Conservation (phyloP, 2,797 vertebrate genomes). For the Yasuhikotakia modesta region DNA sequence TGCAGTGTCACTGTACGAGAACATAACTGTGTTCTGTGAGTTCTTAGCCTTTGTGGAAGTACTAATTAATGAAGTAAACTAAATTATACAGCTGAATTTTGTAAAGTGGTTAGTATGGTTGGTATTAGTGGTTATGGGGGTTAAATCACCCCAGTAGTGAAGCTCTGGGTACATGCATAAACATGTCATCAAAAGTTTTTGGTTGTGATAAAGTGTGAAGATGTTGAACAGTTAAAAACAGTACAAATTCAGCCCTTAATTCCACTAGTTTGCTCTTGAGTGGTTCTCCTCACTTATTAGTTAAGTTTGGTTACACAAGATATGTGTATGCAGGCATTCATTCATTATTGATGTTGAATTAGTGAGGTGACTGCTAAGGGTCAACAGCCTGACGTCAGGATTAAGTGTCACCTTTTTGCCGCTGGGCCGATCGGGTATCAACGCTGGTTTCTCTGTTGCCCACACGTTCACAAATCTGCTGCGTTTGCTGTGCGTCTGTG, state of each 20-base stretch:
- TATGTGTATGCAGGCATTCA: constrained; percentile 51
- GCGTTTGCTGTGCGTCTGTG: background rate
- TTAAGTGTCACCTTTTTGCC: constrained; percentile 61
- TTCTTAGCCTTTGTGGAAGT: too few relatives aligned
- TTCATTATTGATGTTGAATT: constrained; percentile 60
- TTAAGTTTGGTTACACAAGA: constrained; percentile 54
- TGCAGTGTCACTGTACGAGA: background rate
- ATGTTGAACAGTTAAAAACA: too few relatives aligned
- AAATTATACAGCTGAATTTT: background rate
- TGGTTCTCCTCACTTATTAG: constrained; percentile 20
- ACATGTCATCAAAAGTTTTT: background rate
- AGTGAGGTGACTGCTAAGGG: constrained; percentile 60
- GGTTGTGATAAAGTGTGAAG: too few relatives aligned
- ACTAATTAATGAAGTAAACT: background rate
- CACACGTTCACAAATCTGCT: constrained; percentile 48
- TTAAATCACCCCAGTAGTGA: too few relatives aligned
- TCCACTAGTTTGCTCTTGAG: constrained; percentile 25
- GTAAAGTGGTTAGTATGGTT: too few relatives aligned
- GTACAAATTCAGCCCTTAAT: background rate
- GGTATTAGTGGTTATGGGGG: too few relatives aligned
- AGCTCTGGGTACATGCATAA: background rate
- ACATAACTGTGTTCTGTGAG: background rate
- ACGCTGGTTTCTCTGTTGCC: constrained; percentile 34
- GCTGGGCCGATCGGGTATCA: constrained; percentile 53
- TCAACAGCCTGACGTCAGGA: constrained; percentile 61